Percentiles rank a stretch among this genome's conserved stretches.
Evolutionary conservation across 2,797 vertebrate genomes (phyloP).

Genomic region (Morus bassanus): DNA sequence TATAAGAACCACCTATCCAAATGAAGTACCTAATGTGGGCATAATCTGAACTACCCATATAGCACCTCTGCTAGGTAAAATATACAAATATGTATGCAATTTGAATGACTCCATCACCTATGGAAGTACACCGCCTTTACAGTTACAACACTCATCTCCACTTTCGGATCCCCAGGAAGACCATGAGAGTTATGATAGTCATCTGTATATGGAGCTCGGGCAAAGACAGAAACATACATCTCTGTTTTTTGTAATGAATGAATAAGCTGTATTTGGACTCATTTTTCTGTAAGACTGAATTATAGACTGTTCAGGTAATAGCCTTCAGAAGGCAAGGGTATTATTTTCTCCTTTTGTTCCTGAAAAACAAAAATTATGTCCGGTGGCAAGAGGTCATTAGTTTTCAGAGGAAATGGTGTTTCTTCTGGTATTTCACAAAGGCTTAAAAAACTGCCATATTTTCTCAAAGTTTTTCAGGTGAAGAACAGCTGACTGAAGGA

Average conservation of each 20-base stretch:
- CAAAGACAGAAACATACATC: neutral
- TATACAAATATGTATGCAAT: neutral
- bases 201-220: neutral
- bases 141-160: neutral
- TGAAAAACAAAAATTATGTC: neutral
- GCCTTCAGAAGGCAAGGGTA: neutral
- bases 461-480: neutral
- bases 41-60: neutral
- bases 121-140: neutral
- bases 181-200: neutral
- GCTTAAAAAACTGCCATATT: neutral
- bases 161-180: neutral
- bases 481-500: neutral
- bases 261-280: neutral
- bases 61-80: neutral
- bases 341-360: neutral
- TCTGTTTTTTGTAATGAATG: neutral
- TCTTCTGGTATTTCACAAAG: neutral
- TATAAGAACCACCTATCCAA: neutral
- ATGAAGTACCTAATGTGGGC: neutral
- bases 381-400: neutral
- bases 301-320: neutral
- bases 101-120: neutral
- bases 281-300: neutral
- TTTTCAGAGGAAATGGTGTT: neutral